A percentile compares a stretch with the other conserved stretches of the same genome.
Conservation (phyloP, 2,113 vertebrate species). For the Macquaria ambigua region DNA sequence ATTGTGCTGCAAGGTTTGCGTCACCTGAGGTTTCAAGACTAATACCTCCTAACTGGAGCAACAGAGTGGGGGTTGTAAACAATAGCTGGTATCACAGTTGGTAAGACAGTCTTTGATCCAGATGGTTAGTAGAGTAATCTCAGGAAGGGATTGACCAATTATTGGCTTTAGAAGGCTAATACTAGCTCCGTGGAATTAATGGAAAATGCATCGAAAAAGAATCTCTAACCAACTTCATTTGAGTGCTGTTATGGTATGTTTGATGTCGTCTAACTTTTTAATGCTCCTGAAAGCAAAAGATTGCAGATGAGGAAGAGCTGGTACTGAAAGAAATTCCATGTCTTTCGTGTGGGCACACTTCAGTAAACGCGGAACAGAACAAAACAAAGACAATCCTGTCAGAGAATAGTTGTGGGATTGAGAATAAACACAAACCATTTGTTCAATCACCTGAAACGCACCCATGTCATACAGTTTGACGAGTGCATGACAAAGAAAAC, state of each 20-base stretch:
- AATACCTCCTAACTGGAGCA: slow-evolving; percentile 49
- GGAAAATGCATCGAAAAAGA: slow-evolving; percentile 4
- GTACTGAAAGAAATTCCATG: neutral
- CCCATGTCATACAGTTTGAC: neutral
- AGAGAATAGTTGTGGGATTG: neutral
- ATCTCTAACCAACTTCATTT: neutral
- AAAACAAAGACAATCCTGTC: neutral
- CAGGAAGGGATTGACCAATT: slow-evolving; percentile 48
- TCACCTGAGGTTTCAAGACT: slow-evolving; percentile 30
- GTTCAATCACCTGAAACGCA: neutral
- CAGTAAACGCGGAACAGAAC: neutral
- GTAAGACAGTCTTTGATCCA: slow-evolving; percentile 26
- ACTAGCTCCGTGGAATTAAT: neutral
- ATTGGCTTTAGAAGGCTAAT: slow-evolving; percentile 36
- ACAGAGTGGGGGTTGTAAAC: slow-evolving; percentile 24
- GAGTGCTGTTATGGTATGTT: neutral
- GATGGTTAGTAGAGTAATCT: slow-evolving; percentile 48
- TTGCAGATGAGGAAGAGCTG: neutral
- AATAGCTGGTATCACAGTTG: slow-evolving; percentile 33
- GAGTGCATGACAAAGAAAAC: too few species aligned
- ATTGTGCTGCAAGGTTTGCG: slow-evolving; percentile 24
- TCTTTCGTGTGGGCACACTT: too few species aligned
- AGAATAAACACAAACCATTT: neutral
- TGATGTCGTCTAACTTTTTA: neutral
- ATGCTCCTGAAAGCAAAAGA: neutral